These are phyloP conservation scores for Elgaria multicarinata DNA, from an alignment of 2,113 vertebrate species.

Conservation along the genomic window DNA sequence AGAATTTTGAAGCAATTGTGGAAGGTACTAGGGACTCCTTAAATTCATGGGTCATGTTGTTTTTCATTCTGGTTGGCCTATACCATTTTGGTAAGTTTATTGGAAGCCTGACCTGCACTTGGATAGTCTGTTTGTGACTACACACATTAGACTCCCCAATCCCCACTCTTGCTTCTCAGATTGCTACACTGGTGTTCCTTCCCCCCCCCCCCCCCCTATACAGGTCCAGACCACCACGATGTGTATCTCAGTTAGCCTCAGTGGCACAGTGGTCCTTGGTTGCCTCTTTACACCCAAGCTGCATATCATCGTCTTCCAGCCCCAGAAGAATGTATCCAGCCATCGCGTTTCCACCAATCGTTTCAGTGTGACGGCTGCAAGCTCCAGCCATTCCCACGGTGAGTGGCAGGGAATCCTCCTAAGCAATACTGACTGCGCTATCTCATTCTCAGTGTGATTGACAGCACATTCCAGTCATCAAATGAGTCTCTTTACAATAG, in stretches of 20 bases:
- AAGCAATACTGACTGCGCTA: background rate
- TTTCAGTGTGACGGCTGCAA: conserved; percentile 84
- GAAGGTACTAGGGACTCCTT: background rate
- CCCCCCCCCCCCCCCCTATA: background rate
- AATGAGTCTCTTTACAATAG: background rate
- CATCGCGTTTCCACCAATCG: conserved; percentile 87
- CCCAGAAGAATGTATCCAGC: conserved; percentile 94
- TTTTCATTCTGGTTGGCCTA: background rate
- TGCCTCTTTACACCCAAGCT: conserved; percentile 95
- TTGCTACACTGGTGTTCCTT: conserved; percentile 17
- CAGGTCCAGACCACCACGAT: conserved; percentile 99
- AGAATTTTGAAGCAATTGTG: background rate
- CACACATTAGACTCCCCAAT: background rate
- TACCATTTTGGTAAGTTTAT: background rate
- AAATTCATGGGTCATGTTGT: background rate
- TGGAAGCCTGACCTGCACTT: background rate
- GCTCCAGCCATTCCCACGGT: conserved; percentile 89
- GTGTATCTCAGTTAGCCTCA: conserved; percentile 97
- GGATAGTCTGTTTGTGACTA: background rate
- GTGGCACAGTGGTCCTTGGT: conserved; percentile 95
- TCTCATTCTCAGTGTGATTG: background rate
- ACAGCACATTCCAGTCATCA: background rate
- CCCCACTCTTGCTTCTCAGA: background rate
- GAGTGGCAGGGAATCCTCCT: conserved; percentile 9
- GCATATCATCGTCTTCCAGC: conserved; percentile 98